These are phyloP conservation scores for Beaufortia kweichowensis DNA, from an alignment of 2,113 vertebrate genomes.

Conservation along the genomic window DNA sequence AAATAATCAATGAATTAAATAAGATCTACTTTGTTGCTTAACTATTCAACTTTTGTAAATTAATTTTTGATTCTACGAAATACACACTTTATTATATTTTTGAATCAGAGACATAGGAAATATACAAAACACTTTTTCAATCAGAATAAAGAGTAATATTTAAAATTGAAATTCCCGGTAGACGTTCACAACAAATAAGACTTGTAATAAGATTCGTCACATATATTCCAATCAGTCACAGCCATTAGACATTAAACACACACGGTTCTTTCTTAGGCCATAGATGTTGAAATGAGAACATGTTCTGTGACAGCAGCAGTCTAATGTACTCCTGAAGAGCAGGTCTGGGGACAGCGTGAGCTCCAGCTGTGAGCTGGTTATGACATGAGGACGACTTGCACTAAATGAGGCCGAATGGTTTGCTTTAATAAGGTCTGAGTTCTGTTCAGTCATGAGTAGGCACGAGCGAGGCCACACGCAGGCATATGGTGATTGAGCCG, in stretches of 20 bases:
- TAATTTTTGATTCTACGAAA: not conserved
- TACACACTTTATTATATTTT: not conserved
- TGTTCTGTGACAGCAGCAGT: not conserved
- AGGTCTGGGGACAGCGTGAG: not conserved
- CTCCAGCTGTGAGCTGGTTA: conserved; percentile 23
- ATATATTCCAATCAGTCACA: conserved; percentile 14
- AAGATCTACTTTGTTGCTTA: not conserved
- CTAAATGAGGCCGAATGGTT: conserved; percentile 17
- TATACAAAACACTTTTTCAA: no score
- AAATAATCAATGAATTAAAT: no score
- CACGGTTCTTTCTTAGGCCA: not conserved
- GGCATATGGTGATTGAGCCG: not conserved
- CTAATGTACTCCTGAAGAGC: conserved; percentile 14
- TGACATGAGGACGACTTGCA: not conserved
- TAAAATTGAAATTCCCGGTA: no score
- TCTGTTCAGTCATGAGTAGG: conserved; percentile 15
- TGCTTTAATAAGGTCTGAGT: conserved; percentile 7
- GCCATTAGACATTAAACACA: not conserved
- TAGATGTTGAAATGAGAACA: conserved; percentile 2
- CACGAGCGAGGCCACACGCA: not conserved
- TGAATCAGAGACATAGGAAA: not conserved
- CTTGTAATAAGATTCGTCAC: not conserved
- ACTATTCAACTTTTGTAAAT: not conserved
- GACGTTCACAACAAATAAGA: not conserved
- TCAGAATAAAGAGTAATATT: no score